phyloP scores from a whole-genome alignment of 2,113 vertebrate genomes.

The Forbesichthys papilliferus region DNA sequence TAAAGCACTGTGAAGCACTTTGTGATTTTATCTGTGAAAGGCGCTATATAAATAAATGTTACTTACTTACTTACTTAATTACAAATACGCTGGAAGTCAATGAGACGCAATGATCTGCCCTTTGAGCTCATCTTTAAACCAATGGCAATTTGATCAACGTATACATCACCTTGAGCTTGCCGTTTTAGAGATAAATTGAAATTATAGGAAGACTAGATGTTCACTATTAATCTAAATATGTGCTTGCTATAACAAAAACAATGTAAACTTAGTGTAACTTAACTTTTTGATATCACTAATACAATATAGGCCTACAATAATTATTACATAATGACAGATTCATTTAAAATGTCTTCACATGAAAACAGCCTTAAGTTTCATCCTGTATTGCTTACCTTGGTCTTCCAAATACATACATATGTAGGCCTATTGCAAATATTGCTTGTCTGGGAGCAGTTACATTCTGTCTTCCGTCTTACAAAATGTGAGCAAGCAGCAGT shows the following conservation, averaged over 20 bases:
- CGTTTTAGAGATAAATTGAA: background rate
- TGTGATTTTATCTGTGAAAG: too few relatives aligned
- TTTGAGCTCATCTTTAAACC: background rate
- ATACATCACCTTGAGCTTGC: background rate
- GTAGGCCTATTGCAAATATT: background rate
- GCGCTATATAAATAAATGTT: too few relatives aligned
- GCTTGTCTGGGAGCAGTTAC: background rate
- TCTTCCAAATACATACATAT: background rate
- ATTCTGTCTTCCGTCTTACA: background rate
- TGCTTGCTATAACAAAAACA: too few relatives aligned
- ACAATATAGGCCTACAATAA: background rate
- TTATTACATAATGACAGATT: too few relatives aligned
- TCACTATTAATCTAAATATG: too few relatives aligned
- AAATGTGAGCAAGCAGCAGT: background rate
- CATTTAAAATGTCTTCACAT: conserved; percentile 9
- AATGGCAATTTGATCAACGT: background rate
- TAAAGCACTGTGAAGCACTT: too few relatives aligned
- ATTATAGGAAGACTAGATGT: too few relatives aligned
- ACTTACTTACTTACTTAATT: too few relatives aligned
- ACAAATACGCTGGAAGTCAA: background rate
- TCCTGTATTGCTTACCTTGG: conserved; percentile 28
- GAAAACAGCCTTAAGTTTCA: background rate
- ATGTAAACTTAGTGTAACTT: background rate
- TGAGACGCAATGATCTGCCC: background rate
- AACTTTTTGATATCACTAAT: background rate